A percentile compares a stretch with the other conserved stretches of the same genome.
These are phyloP conservation scores for Eleginops maclovinus DNA, from an alignment of 2,113 vertebrate species.

Conservation along the genomic window DNA sequence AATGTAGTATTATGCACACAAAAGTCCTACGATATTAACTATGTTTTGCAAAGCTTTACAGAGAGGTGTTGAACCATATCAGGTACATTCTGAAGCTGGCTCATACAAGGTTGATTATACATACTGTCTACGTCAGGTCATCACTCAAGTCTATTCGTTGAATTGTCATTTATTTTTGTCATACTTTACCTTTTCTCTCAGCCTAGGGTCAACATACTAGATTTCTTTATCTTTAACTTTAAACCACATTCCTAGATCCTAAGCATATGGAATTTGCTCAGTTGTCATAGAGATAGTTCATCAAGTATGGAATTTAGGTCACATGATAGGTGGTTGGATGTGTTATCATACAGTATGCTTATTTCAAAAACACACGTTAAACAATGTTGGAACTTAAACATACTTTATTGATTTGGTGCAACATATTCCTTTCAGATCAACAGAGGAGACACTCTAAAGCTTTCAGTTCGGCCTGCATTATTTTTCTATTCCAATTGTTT, in stretches of 20 bases:
- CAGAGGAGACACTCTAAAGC: neutral
- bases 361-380: neutral
- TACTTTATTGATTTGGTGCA: neutral
- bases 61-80: neutral
- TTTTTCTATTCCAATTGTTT: neutral
- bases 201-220: too few relatives aligned
- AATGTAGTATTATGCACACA: neutral
- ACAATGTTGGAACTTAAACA: neutral
- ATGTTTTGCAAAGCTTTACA: neutral
- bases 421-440: neutral
- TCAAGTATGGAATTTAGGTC: neutral
- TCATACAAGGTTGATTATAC: neutral
- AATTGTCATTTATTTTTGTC: neutral
- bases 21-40: too few relatives aligned
- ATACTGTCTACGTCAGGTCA: neutral
- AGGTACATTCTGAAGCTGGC: neutral
- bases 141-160: neutral
- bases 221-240: neutral
- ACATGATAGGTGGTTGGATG: neutral
- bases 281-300: neutral
- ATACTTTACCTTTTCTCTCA: neutral
- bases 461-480: neutral
- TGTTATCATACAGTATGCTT: neutral
- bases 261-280: neutral
- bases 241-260: too few relatives aligned